Evolutionary conservation across 2,797 vertebrate genomes (phyloP).

Genomic region (Bradypodion pumilum): DNA sequence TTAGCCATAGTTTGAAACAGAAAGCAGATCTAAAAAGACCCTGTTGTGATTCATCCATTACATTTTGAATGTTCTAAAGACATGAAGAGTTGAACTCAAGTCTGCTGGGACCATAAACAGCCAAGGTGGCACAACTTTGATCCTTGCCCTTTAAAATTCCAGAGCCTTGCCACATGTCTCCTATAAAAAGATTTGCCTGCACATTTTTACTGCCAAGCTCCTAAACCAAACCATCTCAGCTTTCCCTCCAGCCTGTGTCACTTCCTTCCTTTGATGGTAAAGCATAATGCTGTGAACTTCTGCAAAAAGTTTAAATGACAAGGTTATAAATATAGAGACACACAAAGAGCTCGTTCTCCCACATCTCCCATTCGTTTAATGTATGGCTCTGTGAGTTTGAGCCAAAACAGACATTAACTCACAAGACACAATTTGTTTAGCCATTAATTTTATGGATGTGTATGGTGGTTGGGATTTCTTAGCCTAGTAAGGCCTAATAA

Average conservation of each 20-base stretch:
- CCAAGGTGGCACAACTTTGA: slow-evolving; percentile 56
- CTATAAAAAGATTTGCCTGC: slow-evolving; percentile 72
- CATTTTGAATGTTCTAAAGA: background rate
- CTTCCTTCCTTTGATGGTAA: slow-evolving; percentile 79
- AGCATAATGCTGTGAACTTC: slow-evolving; percentile 74
- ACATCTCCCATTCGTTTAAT: slow-evolving; percentile 60
- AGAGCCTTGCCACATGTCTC: slow-evolving; percentile 62
- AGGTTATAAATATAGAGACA: slow-evolving; percentile 78
- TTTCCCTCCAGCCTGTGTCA: slow-evolving; percentile 70
- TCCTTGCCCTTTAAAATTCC: slow-evolving; percentile 70
- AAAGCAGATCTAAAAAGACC: background rate
- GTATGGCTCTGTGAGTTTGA: slow-evolving; percentile 66
- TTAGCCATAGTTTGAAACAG: background rate
- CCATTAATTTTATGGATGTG: slow-evolving; percentile 60
- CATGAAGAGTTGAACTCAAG: slow-evolving; percentile 49
- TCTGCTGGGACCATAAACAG: slow-evolving; percentile 40
- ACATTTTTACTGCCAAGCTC: slow-evolving; percentile 70
- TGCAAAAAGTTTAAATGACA: slow-evolving; percentile 81
- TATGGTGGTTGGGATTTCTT: slow-evolving; percentile 35
- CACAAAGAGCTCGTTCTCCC: slow-evolving; percentile 37
- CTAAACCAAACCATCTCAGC: slow-evolving; percentile 75
- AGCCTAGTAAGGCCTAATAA: slow-evolving; percentile 27
- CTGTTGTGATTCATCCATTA: background rate
- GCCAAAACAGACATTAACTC: slow-evolving; percentile 72
- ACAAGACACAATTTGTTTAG: slow-evolving; percentile 57